Evolutionary conservation across 1,140 invertebrate genomes (phyloP), one percentile per base, ranked within the genome.

Genomic region (Apis mellifera): DNA sequence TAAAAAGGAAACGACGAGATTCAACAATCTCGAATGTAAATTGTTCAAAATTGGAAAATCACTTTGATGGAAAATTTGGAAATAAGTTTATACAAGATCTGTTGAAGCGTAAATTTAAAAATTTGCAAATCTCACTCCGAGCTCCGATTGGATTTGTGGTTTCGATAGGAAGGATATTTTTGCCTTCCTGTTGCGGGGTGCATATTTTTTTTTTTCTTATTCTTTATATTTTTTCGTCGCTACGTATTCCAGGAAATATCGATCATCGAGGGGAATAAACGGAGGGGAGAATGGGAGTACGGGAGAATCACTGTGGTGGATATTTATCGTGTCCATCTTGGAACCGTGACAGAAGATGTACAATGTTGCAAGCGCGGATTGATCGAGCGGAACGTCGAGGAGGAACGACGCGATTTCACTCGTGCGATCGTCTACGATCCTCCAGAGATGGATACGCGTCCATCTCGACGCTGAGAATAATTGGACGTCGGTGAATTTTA

Each of bases 401-500:
- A 21, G 69, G 48, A 78, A 78, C 74, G 85, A 82, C 60, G 54
- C 68, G 42, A 26, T 79, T 42, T 54, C 78, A 48, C 50, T 74
- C 70, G 21, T 55, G 23, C 77, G 77, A 78, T 62, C 9, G 55
- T 71, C 75, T 19, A 7, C 11, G 59, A 86, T 70, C 73, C 48
- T 69, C 64, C 76, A 66, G 69, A 78, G 60, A 55, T 23, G 78
- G 13, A 48, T 60, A 59, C 57, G 83, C 76, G 69, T 85, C 26
- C 66, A 21, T 50, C 55, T 66, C 65, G 72, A 72, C 52, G 54
- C 65, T 32, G n/a, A 4, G 60, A 82, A 81, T 86, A 84, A 86
- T 86, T 84, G 83, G 66, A 72, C 85, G 76, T 76, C 65, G 69
- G 48, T 78, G 64, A 59, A 78, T 83, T 83, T 82, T 73, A 52